phyloP scores from a whole-genome alignment of 2,797 vertebrate genomes.

The Coregonus ussuriensis region DNA sequence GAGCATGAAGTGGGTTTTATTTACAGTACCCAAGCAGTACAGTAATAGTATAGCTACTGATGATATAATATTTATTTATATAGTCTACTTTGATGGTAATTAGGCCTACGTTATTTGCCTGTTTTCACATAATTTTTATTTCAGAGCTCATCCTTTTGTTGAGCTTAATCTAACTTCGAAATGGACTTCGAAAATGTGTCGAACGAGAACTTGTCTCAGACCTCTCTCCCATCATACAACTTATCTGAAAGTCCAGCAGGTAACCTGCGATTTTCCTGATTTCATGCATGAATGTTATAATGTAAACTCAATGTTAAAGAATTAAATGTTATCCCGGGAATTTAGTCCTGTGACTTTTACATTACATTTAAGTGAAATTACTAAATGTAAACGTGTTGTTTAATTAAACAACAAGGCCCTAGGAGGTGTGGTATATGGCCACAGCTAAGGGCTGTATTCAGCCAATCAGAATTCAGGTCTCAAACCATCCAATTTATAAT shows the following conservation, averaged over 20 bases:
- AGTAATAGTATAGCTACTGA: background rate
- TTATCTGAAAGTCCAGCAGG: conserved; percentile 19
- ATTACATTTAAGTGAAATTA: background rate
- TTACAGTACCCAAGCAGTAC: too few species aligned
- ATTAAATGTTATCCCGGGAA: too few species aligned
- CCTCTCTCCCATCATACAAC: conserved; percentile 35
- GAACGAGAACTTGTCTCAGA: conserved; percentile 23
- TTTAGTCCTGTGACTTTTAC: too few species aligned
- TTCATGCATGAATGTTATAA: too few species aligned
- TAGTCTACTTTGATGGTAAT: background rate
- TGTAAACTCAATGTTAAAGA: too few species aligned
- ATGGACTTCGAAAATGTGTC: conserved; percentile 52
- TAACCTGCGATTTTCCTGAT: background rate
- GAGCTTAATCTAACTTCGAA: conserved; percentile 1
- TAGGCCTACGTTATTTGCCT: background rate
- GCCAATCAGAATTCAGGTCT: too few species aligned
- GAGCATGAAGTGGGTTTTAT: too few species aligned
- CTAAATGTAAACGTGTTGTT: background rate
- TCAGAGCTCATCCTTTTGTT: background rate
- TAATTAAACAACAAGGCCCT: background rate
- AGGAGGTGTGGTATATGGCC: too few species aligned
- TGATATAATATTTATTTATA: background rate
- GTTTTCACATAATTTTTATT: background rate
- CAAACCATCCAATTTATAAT: background rate
- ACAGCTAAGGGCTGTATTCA: too few species aligned